These are phyloP conservation scores for Oeneis ivallda DNA, from an alignment of 2,888 invertebrate genomes.

Conservation along the genomic window DNA sequence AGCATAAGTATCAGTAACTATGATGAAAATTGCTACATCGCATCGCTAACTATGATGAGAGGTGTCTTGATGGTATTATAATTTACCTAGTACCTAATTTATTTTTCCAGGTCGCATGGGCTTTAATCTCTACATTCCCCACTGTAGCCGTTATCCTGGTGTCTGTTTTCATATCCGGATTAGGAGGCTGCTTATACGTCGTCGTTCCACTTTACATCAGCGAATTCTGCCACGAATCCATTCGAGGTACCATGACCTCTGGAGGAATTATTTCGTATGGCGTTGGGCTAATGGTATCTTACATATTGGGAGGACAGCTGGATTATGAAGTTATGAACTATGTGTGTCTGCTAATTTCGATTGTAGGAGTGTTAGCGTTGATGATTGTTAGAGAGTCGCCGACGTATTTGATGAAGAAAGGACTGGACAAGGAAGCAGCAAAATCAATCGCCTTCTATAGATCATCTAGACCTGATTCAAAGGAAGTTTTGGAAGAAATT, in stretches of 20 bases:
- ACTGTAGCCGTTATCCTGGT: conserved; percentile 55
- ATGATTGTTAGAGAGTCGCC: conserved; percentile 55
- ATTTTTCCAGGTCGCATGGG: conserved; percentile 57
- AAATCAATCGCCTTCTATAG: conserved; percentile 60
- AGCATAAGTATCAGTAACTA: no score
- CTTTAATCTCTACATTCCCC: conserved; percentile 49
- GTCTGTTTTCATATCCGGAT: conserved; percentile 57
- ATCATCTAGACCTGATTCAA: conserved; percentile 41
- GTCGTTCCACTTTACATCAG: conserved; percentile 50
- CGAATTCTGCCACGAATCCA: conserved; percentile 49
- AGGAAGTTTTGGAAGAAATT: conserved; percentile 43
- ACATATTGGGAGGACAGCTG: conserved; percentile 56
- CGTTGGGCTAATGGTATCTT: conserved; percentile 47
- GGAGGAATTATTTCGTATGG: conserved; percentile 45
- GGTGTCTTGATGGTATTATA: no score
- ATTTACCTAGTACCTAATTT: no score
- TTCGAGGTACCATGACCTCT: conserved; percentile 49
- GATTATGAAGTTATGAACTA: conserved; percentile 57
- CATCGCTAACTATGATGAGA: no score
- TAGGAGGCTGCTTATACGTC: conserved; percentile 53
- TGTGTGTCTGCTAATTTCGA: conserved; percentile 48
- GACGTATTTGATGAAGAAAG: conserved; percentile 46
- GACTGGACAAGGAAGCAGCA: conserved; percentile 54
- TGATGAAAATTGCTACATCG: no score
- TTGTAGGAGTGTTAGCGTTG: conserved; percentile 47